Evolutionary conservation across 1,140 invertebrate genomes (phyloP).

Genomic region (Magallana gigas): DNA sequence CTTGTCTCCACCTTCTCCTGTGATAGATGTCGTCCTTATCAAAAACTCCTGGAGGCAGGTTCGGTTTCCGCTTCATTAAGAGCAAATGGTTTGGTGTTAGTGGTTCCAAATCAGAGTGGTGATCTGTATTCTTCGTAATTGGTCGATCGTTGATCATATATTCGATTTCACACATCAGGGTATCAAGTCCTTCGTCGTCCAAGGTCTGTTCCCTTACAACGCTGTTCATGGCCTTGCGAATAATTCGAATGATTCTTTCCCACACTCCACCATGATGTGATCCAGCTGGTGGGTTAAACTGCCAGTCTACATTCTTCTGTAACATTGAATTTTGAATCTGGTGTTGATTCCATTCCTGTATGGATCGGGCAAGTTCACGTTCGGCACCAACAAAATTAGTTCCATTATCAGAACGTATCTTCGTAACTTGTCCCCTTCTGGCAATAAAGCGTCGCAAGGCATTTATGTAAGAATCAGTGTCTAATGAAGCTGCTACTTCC

Average conservation of each 20-base stretch:
- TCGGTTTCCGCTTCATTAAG: conserved; percentile 28
- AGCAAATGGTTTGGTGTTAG: conserved; percentile 55
- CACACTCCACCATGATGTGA: conserved; percentile 58
- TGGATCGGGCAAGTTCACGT: neutral
- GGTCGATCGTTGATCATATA: conserved; percentile 45
- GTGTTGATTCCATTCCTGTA: conserved; percentile 21
- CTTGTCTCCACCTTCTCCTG: conserved; percentile 54
- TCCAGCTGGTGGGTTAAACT: conserved; percentile 58
- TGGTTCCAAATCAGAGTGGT: conserved; percentile 37
- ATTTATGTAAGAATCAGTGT: too few relatives aligned
- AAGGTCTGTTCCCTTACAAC: conserved; percentile 52
- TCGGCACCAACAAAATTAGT: conserved; percentile 50
- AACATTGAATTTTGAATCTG: conserved; percentile 51
- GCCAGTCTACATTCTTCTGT: conserved; percentile 53
- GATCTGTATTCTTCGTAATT: conserved; percentile 41
- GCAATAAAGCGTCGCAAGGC: too few relatives aligned
- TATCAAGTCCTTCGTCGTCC: conserved; percentile 55
- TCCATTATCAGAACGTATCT: conserved; percentile 33
- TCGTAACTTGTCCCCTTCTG: too few relatives aligned
- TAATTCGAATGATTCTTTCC: conserved; percentile 57
- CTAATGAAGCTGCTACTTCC: too few relatives aligned
- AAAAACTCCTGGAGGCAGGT: conserved; percentile 56
- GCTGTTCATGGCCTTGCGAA: conserved; percentile 43
- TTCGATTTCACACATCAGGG: conserved; percentile 55
- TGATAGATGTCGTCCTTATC: conserved; percentile 39